Base-by-base conservation (phyloP, 2,113 vertebrate species). In the Ploceus nigricollis region DNA sequence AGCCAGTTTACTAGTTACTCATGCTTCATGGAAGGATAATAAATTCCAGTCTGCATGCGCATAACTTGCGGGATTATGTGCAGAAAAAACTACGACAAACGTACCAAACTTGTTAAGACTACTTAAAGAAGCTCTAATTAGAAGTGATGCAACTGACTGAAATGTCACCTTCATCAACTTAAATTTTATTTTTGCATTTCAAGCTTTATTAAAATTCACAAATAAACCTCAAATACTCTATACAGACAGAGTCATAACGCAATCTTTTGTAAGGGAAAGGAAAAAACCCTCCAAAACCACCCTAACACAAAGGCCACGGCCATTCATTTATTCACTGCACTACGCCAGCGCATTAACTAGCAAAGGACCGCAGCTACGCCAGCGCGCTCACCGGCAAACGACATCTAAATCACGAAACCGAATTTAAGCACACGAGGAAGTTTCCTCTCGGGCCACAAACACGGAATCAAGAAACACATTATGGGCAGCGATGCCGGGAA, bases 191-290 rank as follows among this genome's bases (percentile, higher is more conserved):
- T 54, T 18, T 13, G 10, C 25, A 30, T 39, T 64, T 75, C 21
- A 39, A 13, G 3, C 1, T 4, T 57, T 47, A 37, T 37, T n/a
- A n/a, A 17, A 83, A 61, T 25, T 28, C 13, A 65, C 1, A 47
- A 44, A 40, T 2, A 40, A 0, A 45, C 5, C 6, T 27, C 13
- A 51, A 60, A 25, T 25, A 27, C 7, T 72, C 61, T 8, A 57
- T 3, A 57, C 18, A 27, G 6, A 39, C 1, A 48, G 4, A 37
- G 1, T 8, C 7, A 47, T 7, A 70, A 47, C 0, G 1, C 15
- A 40, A 25, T 2, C 3, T 35, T 48, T 64, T 13, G 10, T 15
- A 44, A 17, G 8, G 2, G 9, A 15, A 45, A 53, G 6, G 14
- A 6, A 48, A 40, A 19, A 18, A 15, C 2, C 1, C 31, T 10